These are phyloP conservation scores for Halyomorpha halys DNA, from an alignment of 1,140 invertebrate species.

Conservation along the genomic window DNA sequence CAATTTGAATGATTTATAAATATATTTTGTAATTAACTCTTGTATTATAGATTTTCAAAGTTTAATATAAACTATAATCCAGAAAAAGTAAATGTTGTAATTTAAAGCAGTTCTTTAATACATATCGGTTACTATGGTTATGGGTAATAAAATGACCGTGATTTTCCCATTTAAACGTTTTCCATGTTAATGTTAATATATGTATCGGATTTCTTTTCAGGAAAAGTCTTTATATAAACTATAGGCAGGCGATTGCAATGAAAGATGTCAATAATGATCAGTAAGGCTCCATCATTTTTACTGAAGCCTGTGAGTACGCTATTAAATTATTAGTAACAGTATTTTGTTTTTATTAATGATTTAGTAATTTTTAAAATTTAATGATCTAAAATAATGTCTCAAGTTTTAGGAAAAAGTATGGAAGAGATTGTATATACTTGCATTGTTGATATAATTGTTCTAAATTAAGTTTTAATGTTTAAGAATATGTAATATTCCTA, in stretches of 20 bases:
- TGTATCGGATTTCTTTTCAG: conserved; percentile 24
- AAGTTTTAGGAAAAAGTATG: too few relatives aligned
- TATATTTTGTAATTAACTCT: too few relatives aligned
- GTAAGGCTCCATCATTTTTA: conserved; percentile 16
- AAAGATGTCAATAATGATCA: conserved; percentile 23
- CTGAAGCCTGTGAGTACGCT: conserved; percentile 22
- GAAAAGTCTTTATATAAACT: conserved; percentile 24
- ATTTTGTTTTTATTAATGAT: conserved; percentile 11
- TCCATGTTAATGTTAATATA: conserved; percentile 8
- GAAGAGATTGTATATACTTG: too few relatives aligned
- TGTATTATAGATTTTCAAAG: too few relatives aligned
- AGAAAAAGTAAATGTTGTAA: too few relatives aligned
- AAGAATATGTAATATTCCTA: background rate
- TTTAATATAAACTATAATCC: too few relatives aligned
- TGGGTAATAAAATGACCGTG: too few relatives aligned
- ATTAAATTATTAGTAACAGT: background rate
- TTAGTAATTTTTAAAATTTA: background rate
- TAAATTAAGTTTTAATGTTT: background rate
- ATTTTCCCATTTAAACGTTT: background rate
- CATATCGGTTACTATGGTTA: too few relatives aligned
- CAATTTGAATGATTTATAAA: too few relatives aligned
- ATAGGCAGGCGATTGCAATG: conserved; percentile 15
- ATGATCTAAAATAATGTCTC: background rate
- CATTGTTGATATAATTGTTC: too few relatives aligned
- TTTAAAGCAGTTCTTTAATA: too few relatives aligned